Conservation (phyloP, 64 coral and sea anemone genomes). For the Acropora tenuis region DNA sequence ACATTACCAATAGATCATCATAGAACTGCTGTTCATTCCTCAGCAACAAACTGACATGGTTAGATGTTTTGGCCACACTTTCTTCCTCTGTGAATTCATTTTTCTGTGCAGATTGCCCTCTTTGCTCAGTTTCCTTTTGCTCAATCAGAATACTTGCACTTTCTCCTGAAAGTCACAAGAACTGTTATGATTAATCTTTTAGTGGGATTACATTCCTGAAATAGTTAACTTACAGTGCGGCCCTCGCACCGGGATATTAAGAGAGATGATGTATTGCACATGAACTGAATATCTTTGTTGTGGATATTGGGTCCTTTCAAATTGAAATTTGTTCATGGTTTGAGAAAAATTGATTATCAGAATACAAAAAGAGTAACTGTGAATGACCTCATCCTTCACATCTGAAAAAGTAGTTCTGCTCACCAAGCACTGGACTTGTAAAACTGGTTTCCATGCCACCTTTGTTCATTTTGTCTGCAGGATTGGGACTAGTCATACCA, state of each 20-base stretch:
- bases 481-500: conserved; percentile 8
- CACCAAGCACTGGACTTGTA: conserved; percentile 68
- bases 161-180: conserved; percentile 43
- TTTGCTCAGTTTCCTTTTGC: background rate
- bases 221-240: too few relatives aligned
- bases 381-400: background rate
- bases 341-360: too few relatives aligned
- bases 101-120: background rate
- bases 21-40: conserved; percentile 85
- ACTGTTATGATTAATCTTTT: too few relatives aligned
- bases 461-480: conserved; percentile 1
- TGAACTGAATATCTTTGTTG: too few relatives aligned
- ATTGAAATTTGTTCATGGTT: too few relatives aligned
- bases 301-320: too few relatives aligned
- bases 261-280: too few relatives aligned
- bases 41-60: conserved; percentile 52
- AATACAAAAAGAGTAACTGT: too few relatives aligned
- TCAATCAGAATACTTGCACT: conserved; percentile 84
- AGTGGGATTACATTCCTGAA: too few relatives aligned
- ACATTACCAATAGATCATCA: conserved; percentile 74
- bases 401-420: background rate
- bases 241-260: too few relatives aligned
- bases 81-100: background rate
- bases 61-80: conserved; percentile 2
- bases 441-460: conserved; percentile 24